Percentiles rank a stretch among this genome's conserved stretches.
These are phyloP conservation scores for Drosophila persimilis DNA, from an alignment of 1,140 invertebrate species.

Conservation along the genomic window DNA sequence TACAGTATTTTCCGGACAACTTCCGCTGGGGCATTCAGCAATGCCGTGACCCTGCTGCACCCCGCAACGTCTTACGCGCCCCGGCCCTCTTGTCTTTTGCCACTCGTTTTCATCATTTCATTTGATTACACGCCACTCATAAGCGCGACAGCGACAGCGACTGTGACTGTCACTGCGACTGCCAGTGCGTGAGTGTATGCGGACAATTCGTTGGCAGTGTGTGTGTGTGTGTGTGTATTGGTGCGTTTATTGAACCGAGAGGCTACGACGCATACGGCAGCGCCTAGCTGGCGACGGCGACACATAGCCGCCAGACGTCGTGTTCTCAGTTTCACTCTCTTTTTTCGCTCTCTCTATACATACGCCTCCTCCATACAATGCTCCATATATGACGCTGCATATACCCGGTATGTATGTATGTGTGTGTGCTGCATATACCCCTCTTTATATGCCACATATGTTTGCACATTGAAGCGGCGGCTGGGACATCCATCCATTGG, in stretches of 20 bases:
- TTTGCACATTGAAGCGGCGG: constrained; percentile 22
- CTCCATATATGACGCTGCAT: constrained; percentile 12
- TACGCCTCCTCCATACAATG: constrained; percentile 31
- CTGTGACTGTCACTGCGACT: not conserved
- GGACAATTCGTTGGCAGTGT: constrained; percentile 31
- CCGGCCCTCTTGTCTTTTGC: constrained; percentile 21
- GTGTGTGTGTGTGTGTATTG: constrained; percentile 22
- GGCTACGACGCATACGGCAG: constrained; percentile 20
- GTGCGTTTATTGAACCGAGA: constrained; percentile 57
- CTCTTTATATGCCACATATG: constrained; percentile 42
- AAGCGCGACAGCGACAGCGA: constrained; percentile 21
- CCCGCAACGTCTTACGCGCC: not conserved
- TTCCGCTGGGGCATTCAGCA: constrained; percentile 55
- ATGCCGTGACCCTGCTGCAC: constrained; percentile 40
- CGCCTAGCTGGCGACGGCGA: constrained; percentile 55
- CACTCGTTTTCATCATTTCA: constrained; percentile 53
- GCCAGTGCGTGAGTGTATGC: constrained; percentile 53
- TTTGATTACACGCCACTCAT: constrained; percentile 63
- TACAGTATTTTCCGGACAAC: constrained; percentile 54
- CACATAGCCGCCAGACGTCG: constrained; percentile 28
- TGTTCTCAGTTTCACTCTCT: constrained; percentile 16
- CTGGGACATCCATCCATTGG: constrained; percentile 20
- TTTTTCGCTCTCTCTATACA: constrained; percentile 28
- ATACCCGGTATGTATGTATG: constrained; percentile 1
- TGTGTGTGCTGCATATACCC: constrained; percentile 5